Evolutionary conservation across 2,888 invertebrate genomes (phyloP).

Genomic region (Dicyrtoma fusca): DNA sequence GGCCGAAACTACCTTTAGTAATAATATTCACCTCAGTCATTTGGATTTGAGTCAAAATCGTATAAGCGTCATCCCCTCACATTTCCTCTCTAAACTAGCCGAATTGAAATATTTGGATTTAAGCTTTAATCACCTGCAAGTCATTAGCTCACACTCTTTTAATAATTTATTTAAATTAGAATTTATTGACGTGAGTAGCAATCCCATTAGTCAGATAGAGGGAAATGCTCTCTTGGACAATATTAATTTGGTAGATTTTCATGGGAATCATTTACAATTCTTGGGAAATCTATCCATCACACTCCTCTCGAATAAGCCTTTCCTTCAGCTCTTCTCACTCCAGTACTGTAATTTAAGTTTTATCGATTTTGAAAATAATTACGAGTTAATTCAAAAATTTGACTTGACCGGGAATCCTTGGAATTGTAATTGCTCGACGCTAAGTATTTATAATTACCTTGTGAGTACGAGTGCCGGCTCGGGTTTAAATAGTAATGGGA

Average conservation of each 20-base stretch:
- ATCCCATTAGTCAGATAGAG: conserved; percentile 10
- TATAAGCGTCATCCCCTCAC: background rate
- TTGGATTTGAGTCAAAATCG: conserved; percentile 34
- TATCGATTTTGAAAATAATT: conserved; percentile 5
- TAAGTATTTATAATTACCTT: conserved; percentile 18
- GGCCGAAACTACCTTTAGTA: conserved; percentile 17
- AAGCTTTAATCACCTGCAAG: conserved; percentile 16
- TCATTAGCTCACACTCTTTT: conserved; percentile 8
- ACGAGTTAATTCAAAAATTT: conserved; percentile 1
- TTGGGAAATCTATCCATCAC: conserved; percentile 13
- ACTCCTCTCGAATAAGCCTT: conserved; percentile 30
- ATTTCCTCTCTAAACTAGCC: conserved; percentile 11
- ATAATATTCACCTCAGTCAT: conserved; percentile 5
- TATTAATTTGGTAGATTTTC: conserved; percentile 30
- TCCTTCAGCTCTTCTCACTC: conserved; percentile 26
- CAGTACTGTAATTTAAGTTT: conserved; percentile 13
- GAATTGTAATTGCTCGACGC: conserved; percentile 32
- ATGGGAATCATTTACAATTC: conserved; percentile 21
- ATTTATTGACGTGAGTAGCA: conserved; percentile 29
- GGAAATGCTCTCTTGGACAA: conserved; percentile 7
- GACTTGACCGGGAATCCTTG: conserved; percentile 35
- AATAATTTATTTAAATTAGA: conserved; percentile 33
- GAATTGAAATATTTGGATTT: conserved; percentile 20
- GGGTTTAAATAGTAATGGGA: background rate
- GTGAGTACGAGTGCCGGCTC: background rate